These are phyloP conservation scores for Astyanax mexicanus DNA, from an alignment of 2,797 vertebrate genomes.

Conservation along the genomic window DNA sequence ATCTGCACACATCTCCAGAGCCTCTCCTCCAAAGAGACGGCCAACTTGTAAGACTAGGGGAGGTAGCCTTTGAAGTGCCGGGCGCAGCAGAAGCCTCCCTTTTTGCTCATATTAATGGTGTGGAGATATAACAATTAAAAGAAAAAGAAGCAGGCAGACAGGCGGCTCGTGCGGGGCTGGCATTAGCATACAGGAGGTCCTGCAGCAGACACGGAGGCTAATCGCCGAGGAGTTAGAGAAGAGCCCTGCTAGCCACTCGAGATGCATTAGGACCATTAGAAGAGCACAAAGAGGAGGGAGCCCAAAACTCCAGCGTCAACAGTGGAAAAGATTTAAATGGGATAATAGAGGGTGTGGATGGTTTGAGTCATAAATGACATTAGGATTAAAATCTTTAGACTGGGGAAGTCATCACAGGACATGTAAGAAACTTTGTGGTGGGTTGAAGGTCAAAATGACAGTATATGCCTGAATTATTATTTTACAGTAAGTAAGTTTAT, in stretches of 20 bases:
- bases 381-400: neutral
- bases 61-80: slow-evolving; percentile 81
- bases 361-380: slow-evolving; percentile 2
- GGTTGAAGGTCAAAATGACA: too few species aligned
- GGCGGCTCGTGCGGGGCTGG: slow-evolving; percentile 36
- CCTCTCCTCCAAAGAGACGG: slow-evolving; percentile 77
- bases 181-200: slow-evolving; percentile 52
- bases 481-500: too few species aligned
- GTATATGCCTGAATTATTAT: too few species aligned
- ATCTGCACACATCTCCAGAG: slow-evolving; percentile 71
- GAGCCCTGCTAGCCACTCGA: slow-evolving; percentile 23
- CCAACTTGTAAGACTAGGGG: slow-evolving; percentile 81
- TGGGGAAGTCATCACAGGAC: too few species aligned
- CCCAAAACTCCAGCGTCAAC: neutral
- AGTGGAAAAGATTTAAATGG: neutral
- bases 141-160: slow-evolving; percentile 58
- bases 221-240: slow-evolving; percentile 30
- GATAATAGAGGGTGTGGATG: neutral
- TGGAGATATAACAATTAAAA: slow-evolving; percentile 81
- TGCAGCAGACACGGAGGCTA: slow-evolving; percentile 39
- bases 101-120: slow-evolving; percentile 78
- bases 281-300: slow-evolving; percentile 15
- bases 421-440: neutral
- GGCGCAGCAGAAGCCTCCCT: slow-evolving; percentile 71
- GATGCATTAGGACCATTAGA: slow-evolving; percentile 31